These are phyloP conservation scores for Syndactyla subalaris DNA, from an alignment of 2,797 vertebrate genomes.

Conservation along the genomic window DNA sequence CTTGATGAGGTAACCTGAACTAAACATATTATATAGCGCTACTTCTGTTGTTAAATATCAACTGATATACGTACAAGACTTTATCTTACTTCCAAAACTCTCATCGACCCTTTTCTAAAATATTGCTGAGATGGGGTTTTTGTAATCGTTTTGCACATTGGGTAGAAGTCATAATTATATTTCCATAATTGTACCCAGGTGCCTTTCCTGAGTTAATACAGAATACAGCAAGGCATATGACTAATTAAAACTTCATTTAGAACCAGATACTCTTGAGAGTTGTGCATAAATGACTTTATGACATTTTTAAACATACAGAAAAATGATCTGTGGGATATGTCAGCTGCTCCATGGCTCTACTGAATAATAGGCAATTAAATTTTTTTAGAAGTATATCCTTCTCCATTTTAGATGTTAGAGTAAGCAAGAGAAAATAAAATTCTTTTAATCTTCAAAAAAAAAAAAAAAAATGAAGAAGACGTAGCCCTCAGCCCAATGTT, in stretches of 20 bases:
- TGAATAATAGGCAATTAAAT: background rate
- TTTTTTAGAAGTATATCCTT: background rate
- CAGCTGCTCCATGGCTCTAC: background rate
- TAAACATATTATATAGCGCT: background rate
- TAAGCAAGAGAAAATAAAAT: background rate
- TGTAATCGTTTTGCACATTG: background rate
- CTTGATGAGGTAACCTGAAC: background rate
- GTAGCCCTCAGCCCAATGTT: background rate
- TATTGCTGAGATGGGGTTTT: background rate
- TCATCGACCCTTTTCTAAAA: background rate
- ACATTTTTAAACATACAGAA: constrained; percentile 41
- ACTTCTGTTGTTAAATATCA: background rate
- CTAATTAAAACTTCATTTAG: constrained; percentile 66
- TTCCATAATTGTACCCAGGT: constrained; percentile 26
- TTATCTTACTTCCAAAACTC: background rate
- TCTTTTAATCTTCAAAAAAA: background rate
- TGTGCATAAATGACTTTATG: constrained; percentile 35
- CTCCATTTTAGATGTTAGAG: background rate
- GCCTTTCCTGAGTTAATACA: constrained; percentile 41
- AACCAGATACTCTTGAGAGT: constrained; percentile 24
- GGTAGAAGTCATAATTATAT: background rate
- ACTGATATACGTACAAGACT: background rate
- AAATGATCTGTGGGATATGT: background rate
- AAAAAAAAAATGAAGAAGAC: background rate
- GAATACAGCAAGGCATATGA: constrained; percentile 1